These are phyloP conservation scores for Orycteropus afer DNA, from an alignment of 2,113 vertebrate species.

Conservation along the genomic window DNA sequence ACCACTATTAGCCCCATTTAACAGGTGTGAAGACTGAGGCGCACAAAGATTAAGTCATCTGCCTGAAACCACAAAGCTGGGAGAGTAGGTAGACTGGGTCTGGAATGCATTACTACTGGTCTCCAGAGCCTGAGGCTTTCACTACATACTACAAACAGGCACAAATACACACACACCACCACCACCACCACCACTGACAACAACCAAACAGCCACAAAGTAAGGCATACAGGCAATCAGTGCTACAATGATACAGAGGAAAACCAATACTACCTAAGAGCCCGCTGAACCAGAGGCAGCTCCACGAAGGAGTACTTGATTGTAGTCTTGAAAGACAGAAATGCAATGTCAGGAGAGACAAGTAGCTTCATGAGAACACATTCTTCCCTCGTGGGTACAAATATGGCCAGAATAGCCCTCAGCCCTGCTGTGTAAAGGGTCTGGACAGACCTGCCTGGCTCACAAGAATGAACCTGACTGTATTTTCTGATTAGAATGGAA, in stretches of 20 bases:
- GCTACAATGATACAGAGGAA: not conserved
- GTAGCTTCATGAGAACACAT: not conserved
- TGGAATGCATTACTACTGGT: not conserved
- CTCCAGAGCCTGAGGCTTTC: not conserved
- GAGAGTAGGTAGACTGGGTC: not conserved
- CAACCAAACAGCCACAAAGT: not conserved
- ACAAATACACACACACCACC: not conserved
- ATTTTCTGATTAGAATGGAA: slow-evolving; percentile 31
- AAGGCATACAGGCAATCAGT: not conserved
- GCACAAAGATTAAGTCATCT: not conserved
- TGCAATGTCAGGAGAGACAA: not conserved
- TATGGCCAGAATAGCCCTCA: not conserved
- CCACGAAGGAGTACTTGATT: not conserved
- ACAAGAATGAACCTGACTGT: not conserved
- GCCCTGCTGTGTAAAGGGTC: not conserved
- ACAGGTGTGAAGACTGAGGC: not conserved
- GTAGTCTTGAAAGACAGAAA: slow-evolving; percentile 17
- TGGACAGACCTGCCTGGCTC: not conserved
- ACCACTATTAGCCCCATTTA: not conserved
- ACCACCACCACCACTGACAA: too few species aligned
- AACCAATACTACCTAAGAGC: slow-evolving; percentile 21
- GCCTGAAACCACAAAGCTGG: slow-evolving; percentile 14
- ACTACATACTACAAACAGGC: too few species aligned
- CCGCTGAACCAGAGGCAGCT: not conserved
- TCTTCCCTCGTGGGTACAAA: not conserved